Evolutionary conservation across 1,140 invertebrate genomes (phyloP).

Genomic region (Diploscapter pachys): DNA sequence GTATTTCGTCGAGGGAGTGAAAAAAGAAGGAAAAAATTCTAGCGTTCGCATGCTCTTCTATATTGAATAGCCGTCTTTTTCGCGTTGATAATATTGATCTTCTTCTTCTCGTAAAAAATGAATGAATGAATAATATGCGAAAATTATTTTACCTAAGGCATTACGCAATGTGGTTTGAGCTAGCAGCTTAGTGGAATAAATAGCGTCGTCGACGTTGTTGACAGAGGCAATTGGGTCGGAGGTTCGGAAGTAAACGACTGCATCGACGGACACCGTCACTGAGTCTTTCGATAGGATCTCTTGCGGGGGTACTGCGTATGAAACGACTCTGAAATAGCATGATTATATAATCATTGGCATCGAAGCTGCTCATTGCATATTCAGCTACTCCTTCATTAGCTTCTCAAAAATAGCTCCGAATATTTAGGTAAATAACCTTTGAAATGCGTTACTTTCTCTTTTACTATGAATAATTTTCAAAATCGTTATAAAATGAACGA

Average conservation of each 20-base stretch:
- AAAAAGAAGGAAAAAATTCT: too few species aligned
- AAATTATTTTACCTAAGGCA: constrained; percentile 46
- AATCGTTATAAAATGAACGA: too few species aligned
- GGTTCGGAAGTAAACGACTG: constrained; percentile 58
- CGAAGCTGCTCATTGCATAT: background rate
- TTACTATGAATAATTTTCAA: too few species aligned
- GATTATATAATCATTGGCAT: background rate
- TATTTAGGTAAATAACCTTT: too few species aligned
- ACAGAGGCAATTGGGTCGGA: constrained; percentile 59
- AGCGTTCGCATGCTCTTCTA: too few species aligned
- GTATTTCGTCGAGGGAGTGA: too few species aligned
- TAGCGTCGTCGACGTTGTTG: constrained; percentile 64
- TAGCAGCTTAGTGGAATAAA: constrained; percentile 63
- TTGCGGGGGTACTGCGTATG: constrained; percentile 57
- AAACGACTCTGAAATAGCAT: constrained; percentile 52
- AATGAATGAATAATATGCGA: background rate
- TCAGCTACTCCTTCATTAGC: too few species aligned
- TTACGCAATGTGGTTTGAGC: constrained; percentile 63
- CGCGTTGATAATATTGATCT: too few species aligned
- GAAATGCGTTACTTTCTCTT: too few species aligned
- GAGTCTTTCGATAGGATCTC: constrained; percentile 59
- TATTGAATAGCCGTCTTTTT: too few species aligned
- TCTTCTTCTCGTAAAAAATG: background rate
- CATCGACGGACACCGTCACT: constrained; percentile 56
- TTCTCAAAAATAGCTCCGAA: too few species aligned